Base-by-base conservation (phyloP, 2,888 invertebrate genomes). In the Griposia aprilina region DNA sequence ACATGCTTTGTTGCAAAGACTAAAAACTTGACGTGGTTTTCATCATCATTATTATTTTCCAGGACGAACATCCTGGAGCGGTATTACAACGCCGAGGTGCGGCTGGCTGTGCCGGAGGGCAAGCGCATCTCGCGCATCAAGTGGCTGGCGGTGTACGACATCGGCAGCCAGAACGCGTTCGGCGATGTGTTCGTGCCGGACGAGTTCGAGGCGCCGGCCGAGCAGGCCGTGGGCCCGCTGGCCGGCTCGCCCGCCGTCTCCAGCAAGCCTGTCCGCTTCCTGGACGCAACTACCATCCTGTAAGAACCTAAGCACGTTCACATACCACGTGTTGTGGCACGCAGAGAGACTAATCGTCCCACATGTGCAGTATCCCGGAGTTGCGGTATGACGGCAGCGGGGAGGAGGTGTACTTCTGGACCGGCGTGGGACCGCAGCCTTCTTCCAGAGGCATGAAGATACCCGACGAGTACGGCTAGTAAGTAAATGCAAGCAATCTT, bases 391-490 rank as follows among this genome's bases (percentile, higher is more conserved):
- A 99, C 93, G 98, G 98, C 11, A 95, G 96, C 82, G 98, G 98
- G 0, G 97, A 97, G 86, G 98, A 98, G 86, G 98, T 98, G 0
- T 98, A 98, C 94, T 99, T 99, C 95, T 99, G 98, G 98, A 98
- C 98, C 1, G 99, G 99, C 17, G 98, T 98, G 78, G 99, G 99
- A 0, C 98, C 99, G 45, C 98, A 99, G 92, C 99, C 99, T 0
- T 98, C 98, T 20, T 97, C 98, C 66, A 98, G 98, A 89, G 99
- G 99, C 1, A 96, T 96, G 87, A 98, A 98, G 95, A 98, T 99
- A 83, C 99, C 99, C 0, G 99, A 99, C 94, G 99, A 99, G 94
- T 97, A 98, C 90, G 99, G 99, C 97, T 99, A 99, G 99, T 99
- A 95, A 98, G 98, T 97, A 78, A 17, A 41, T 8, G 8, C 6